phyloP scores from a whole-genome alignment of 2,888 invertebrate genomes.

The Agrochola circellaris region DNA sequence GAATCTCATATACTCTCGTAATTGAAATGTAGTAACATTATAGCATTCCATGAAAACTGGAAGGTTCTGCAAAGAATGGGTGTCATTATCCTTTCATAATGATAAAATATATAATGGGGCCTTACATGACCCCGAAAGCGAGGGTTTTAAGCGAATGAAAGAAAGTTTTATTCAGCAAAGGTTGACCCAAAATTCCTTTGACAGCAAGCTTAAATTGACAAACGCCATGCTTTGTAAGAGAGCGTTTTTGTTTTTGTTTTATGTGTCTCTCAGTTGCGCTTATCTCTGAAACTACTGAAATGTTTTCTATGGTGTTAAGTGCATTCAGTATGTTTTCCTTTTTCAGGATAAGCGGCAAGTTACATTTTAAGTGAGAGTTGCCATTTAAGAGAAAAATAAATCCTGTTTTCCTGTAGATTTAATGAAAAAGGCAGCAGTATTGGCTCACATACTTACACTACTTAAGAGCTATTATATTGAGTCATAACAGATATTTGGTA shows the following conservation, averaged over 20 bases:
- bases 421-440: not conserved
- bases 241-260: slow-evolving; percentile 16
- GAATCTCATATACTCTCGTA: not conserved
- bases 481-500: no score
- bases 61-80: slow-evolving; percentile 11
- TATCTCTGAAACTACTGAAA: not conserved
- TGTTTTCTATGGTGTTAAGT: not conserved
- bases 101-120: slow-evolving; percentile 31
- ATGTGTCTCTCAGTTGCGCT: slow-evolving; percentile 5
- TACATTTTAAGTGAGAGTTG: not conserved
- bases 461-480: no score
- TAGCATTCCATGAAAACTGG: not conserved
- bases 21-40: not conserved
- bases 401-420: not conserved
- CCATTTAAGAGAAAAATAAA: not conserved
- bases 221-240: not conserved
- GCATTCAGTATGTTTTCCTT: not conserved
- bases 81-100: slow-evolving; percentile 32
- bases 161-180: not conserved
- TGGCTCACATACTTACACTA: not conserved
- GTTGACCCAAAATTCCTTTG: slow-evolving; percentile 37
- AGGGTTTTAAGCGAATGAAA: slow-evolving; percentile 34
- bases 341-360: not conserved
- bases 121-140: slow-evolving; percentile 30
- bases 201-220: slow-evolving; percentile 12